These are phyloP conservation scores for Myripristis jacobus DNA, from an alignment of 2,797 vertebrate species.

Conservation along the genomic window DNA sequence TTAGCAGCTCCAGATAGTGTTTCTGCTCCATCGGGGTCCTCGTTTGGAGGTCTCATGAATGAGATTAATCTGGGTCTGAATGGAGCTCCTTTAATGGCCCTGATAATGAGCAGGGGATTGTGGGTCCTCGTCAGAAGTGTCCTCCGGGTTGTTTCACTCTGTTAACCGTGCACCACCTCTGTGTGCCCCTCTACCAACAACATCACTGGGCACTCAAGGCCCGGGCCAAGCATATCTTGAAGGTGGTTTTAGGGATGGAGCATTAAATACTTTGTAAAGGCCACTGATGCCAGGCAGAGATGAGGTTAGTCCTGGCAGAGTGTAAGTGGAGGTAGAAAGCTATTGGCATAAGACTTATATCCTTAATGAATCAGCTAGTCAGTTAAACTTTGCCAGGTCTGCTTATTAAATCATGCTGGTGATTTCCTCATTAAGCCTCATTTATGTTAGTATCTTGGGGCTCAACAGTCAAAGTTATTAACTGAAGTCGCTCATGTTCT, in stretches of 20 bases:
- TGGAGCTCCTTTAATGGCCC: constrained; percentile 77
- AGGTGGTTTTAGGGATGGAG: constrained; percentile 42
- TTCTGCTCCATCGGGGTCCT: constrained; percentile 77
- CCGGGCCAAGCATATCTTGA: constrained; percentile 45
- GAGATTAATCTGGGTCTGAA: constrained; percentile 84
- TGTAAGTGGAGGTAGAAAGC: constrained; percentile 37
- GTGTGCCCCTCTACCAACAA: constrained; percentile 43
- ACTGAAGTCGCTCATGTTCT: too few species aligned
- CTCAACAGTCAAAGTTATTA: too few species aligned
- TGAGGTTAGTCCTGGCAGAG: constrained; percentile 56
- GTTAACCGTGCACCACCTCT: constrained; percentile 58
- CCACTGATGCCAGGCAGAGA: constrained; percentile 23
- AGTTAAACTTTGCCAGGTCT: constrained; percentile 26
- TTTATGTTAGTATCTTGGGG: neutral
- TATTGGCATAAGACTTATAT: constrained; percentile 43
- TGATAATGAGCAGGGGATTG: constrained; percentile 79
- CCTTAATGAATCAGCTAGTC: constrained; percentile 32
- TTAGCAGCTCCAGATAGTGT: constrained; percentile 84
- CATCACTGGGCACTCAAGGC: constrained; percentile 23
- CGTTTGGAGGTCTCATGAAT: constrained; percentile 77
- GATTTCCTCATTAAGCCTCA: constrained; percentile 31
- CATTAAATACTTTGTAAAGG: constrained; percentile 60
- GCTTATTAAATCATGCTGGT: neutral
- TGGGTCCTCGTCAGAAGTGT: constrained; percentile 67
- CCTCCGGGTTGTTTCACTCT: constrained; percentile 69